Percentiles rank a stretch among this genome's conserved stretches.
phyloP scores from a whole-genome alignment of 2,888 invertebrate species.

The Marasmarcha lunaedactyla region DNA sequence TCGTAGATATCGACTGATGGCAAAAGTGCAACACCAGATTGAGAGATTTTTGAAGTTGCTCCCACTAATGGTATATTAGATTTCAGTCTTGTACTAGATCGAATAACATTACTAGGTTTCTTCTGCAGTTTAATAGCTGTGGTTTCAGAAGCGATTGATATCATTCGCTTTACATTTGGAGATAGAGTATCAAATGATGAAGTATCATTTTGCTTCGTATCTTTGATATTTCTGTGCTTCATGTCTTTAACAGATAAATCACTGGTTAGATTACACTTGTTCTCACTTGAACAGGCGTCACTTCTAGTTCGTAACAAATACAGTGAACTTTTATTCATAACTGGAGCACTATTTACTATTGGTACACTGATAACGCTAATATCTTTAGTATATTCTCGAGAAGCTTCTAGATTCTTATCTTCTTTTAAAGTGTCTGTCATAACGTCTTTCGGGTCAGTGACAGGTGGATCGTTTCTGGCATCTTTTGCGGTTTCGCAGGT shows the following conservation, averaged over 20 bases:
- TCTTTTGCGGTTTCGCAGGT: conserved; percentile 55
- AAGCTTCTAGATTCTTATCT: conserved; percentile 12
- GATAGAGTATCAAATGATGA: conserved; percentile 67
- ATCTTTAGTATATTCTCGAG: conserved; percentile 42
- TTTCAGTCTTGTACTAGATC: conserved; percentile 45
- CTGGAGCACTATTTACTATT: conserved; percentile 26
- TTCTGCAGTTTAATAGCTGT: conserved; percentile 54
- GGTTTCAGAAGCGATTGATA: conserved; percentile 64
- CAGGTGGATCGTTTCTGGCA: conserved; percentile 60
- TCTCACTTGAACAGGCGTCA: conserved; percentile 40
- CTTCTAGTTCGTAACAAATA: conserved; percentile 53
- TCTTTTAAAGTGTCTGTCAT: conserved; percentile 14
- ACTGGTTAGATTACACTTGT: conserved; percentile 11
- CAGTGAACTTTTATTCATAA: conserved; percentile 38
- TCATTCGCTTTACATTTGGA: conserved; percentile 73
- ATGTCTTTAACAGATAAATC: conserved; percentile 25
- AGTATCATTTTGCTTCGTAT: conserved; percentile 32
- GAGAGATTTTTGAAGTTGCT: conserved; percentile 63
- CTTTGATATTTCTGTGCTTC: conserved; percentile 44
- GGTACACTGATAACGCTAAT: conserved; percentile 53
- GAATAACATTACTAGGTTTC: conserved; percentile 35
- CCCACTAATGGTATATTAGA: conserved; percentile 63
- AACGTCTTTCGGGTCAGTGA: conserved; percentile 21
- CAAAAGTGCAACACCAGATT: conserved; percentile 56
- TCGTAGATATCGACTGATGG: conserved; percentile 61